A percentile compares a stretch with the other conserved stretches of the same genome.
phyloP scores from a whole-genome alignment of 2,888 invertebrate species.

The Enchytraeus crypticus region DNA sequence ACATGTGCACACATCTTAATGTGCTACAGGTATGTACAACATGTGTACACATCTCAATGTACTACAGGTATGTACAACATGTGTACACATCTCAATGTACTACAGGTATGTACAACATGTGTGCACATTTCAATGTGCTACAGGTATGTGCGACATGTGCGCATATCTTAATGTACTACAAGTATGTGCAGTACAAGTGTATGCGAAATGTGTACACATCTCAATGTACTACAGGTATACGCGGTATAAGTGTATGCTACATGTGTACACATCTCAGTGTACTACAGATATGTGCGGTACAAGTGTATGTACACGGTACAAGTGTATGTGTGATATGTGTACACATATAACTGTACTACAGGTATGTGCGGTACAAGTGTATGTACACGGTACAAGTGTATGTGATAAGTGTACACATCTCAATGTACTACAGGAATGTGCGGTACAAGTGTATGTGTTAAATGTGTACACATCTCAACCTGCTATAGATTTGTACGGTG shows the following conservation, averaged over 20 bases:
- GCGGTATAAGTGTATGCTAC: slow-evolving; percentile 63
- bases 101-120: slow-evolving; percentile 58
- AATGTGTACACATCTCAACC: slow-evolving; percentile 58
- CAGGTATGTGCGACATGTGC: slow-evolving; percentile 55
- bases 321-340: slow-evolving; percentile 55
- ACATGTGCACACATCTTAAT: slow-evolving; percentile 82
- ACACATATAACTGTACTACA: too few relatives aligned
- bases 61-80: slow-evolving; percentile 59
- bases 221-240: too few relatives aligned
- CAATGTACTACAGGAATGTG: too few relatives aligned
- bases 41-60: slow-evolving; percentile 61
- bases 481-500: slow-evolving; percentile 63
- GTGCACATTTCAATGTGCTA: slow-evolving; percentile 65
- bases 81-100: slow-evolving; percentile 62
- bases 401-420: too few relatives aligned
- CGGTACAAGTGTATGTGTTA: slow-evolving; percentile 64
- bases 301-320: slow-evolving; percentile 65
- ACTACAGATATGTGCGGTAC: slow-evolving; percentile 59
- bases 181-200: too few relatives aligned
- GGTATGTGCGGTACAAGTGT: too few relatives aligned
- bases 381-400: too few relatives aligned
- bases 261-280: slow-evolving; percentile 61
- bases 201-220: too few relatives aligned
- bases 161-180: too few relatives aligned
- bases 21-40: slow-evolving; percentile 63